Base-by-base conservation (phyloP, 1,140 invertebrate genomes). In the Ceratitis capitata region DNA sequence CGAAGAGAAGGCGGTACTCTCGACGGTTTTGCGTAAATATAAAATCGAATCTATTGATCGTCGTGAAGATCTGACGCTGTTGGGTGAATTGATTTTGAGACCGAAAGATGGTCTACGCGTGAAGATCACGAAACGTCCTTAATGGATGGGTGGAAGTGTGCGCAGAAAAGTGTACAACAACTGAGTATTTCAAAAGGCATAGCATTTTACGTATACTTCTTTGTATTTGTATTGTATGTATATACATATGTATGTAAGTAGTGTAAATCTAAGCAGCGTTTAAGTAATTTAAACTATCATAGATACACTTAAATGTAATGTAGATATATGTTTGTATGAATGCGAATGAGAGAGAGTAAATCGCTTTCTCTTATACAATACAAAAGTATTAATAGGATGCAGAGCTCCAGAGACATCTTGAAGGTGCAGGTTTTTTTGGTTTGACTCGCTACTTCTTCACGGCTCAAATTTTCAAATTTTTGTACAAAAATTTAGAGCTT, bases 1-100 rank as follows among this genome's bases (percentile, higher is more conserved):
- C 86, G 96, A 97, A 92, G 93, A 95, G 89, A 97, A 97, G 90
- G 93, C 94, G 0, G 91, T 96, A 1, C 91, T 97, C 61, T 94
- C 95, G 0, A 92, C 93, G 3, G 90, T 97, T n/a, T 89, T 97
- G 16, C 92, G 95, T 39, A 93, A 94, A 85, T 97, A 94, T 88
- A 92, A 92, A 86, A 87, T 95, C 23, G 92, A 93, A 87, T 91
- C 94, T 0, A 90, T 94, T 2, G 94, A 95, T 83, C 92, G 92
- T 32, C 92, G 92, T 3, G 93, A 94, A 86, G 93, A 95, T 58
- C 87, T 95, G 7, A 90, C 91, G 3, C 91, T 94, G 51, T 89
- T 92, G 14, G 90, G 91, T 19, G 94, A 95, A 87, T 87, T 95
- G 2, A 93, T 95, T 35, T 89, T 95, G 56, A 92, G 94, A 84